Conservation (phyloP, 2,113 vertebrate genomes). For the Beaufortia kweichowensis region DNA sequence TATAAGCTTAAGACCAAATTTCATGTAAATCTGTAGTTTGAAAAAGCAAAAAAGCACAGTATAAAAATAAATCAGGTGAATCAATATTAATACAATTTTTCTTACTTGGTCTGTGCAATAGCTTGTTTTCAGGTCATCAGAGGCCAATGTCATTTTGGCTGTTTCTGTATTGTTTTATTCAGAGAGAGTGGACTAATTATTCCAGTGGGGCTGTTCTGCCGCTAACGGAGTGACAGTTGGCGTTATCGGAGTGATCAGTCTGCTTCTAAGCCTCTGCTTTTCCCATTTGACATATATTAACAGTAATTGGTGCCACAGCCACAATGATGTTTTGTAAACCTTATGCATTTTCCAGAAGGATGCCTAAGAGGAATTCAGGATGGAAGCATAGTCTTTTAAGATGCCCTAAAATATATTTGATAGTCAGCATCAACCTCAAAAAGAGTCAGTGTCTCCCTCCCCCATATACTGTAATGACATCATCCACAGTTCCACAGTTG, state of each 20-base stretch:
- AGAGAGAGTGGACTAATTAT: constrained; percentile 76
- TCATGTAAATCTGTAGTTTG: background rate
- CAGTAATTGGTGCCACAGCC: constrained; percentile 79
- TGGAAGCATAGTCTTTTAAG: constrained; percentile 83
- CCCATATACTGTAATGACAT: background rate
- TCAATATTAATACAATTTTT: background rate
- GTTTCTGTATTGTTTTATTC: constrained; percentile 74
- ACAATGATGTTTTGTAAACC: constrained; percentile 78
- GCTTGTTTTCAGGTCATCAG: constrained; percentile 68
- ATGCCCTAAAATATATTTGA: constrained; percentile 81
- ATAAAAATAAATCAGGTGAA: background rate
- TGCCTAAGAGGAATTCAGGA: constrained; percentile 89
- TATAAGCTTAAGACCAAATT: background rate
- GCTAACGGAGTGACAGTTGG: constrained; percentile 77
- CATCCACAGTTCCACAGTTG: background rate
- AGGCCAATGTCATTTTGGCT: constrained; percentile 70
- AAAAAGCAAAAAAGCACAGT: background rate
- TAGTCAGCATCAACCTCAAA: constrained; percentile 89
- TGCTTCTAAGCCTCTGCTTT: constrained; percentile 63
- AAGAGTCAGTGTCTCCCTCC: background rate
- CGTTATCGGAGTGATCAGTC: constrained; percentile 79
- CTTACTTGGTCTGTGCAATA: constrained; percentile 22
- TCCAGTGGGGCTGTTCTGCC: constrained; percentile 68
- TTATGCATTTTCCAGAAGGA: constrained; percentile 85
- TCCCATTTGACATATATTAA: constrained; percentile 82